phyloP scores from a whole-genome alignment of 2,888 invertebrate genomes.

The Callyntrura sp. region DNA sequence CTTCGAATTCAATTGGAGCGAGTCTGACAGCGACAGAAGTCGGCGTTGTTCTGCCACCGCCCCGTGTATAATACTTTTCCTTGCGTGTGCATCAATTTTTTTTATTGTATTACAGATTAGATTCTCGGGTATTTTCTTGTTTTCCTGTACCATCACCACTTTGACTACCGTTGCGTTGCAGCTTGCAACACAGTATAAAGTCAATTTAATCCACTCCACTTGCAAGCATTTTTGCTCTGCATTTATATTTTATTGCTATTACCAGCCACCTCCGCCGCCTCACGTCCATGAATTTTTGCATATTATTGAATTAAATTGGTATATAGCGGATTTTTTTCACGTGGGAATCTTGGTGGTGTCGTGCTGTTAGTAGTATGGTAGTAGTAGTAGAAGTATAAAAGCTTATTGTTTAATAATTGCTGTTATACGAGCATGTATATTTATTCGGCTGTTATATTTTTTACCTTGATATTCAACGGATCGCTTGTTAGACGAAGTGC shows the following conservation, averaged over 20 bases:
- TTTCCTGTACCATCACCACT: conserved; percentile 3
- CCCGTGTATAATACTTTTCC: background rate
- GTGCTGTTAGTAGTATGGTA: too few relatives aligned
- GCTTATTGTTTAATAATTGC: too few relatives aligned
- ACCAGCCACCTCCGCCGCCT: background rate
- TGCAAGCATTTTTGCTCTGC: too few relatives aligned
- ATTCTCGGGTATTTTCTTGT: background rate
- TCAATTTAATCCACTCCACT: conserved; percentile 28
- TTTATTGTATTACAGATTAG: background rate
- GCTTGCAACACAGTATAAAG: background rate
- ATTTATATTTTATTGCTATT: too few relatives aligned
- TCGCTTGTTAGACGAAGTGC: conserved; percentile 69
- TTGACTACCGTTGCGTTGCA: background rate
- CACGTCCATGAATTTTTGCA: conserved; percentile 1
- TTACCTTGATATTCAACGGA: conserved; percentile 75
- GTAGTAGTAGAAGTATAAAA: too few relatives aligned
- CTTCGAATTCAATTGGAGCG: background rate
- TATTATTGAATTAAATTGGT: background rate
- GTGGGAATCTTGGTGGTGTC: too few relatives aligned
- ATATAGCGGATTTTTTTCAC: background rate
- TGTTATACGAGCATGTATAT: background rate
- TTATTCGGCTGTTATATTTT: too few relatives aligned
- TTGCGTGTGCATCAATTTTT: conserved; percentile 1
- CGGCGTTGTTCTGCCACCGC: too few relatives aligned
- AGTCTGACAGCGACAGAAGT: background rate